Evolutionary conservation across 92 coral and sea anemone species (phyloP).

Genomic region (Scolanthus callimorphus): DNA sequence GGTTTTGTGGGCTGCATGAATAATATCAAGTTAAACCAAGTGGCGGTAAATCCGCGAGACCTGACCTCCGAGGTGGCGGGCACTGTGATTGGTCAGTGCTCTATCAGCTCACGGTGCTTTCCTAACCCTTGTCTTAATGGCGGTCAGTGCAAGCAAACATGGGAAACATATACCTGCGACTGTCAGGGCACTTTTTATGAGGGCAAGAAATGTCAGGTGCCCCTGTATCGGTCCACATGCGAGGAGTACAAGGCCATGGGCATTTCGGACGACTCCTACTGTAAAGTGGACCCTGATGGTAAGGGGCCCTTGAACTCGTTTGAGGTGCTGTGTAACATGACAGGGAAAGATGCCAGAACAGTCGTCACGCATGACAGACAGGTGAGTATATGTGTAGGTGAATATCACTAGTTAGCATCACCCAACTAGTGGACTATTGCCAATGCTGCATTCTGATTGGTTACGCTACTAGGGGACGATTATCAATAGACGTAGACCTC

Average conservation of each 20-base stretch:
- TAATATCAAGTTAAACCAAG: conserved; percentile 52
- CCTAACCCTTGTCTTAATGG: conserved; percentile 82
- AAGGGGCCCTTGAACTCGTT: conserved; percentile 63
- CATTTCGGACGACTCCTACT: conserved; percentile 74
- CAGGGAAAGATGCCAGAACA: conserved; percentile 64
- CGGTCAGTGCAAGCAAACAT: conserved; percentile 69
- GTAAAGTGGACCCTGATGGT: conserved; percentile 85
- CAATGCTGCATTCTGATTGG: no score
- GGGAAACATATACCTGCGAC: conserved; percentile 61
- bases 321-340: conserved; percentile 87
- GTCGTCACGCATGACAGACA: conserved; percentile 64
- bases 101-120: conserved; percentile 51
- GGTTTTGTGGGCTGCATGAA: conserved; percentile 96
- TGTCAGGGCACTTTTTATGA: conserved; percentile 76
- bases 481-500: no score
- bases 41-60: conserved; percentile 16
- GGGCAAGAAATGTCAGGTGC: conserved; percentile 71
- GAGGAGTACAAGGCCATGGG: conserved; percentile 84
- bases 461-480: no score
- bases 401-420: no score
- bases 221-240: conserved; percentile 86
- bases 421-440: no score
- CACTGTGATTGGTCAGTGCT: conserved; percentile 46
- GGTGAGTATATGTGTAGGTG: no score
- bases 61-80: conserved; percentile 36